A percentile compares a stretch with the other conserved stretches of the same genome.
These are phyloP conservation scores for pig (Sus scrofa) DNA, from an alignment of 2,113 vertebrate species.

Conservation along the genomic window DNA sequence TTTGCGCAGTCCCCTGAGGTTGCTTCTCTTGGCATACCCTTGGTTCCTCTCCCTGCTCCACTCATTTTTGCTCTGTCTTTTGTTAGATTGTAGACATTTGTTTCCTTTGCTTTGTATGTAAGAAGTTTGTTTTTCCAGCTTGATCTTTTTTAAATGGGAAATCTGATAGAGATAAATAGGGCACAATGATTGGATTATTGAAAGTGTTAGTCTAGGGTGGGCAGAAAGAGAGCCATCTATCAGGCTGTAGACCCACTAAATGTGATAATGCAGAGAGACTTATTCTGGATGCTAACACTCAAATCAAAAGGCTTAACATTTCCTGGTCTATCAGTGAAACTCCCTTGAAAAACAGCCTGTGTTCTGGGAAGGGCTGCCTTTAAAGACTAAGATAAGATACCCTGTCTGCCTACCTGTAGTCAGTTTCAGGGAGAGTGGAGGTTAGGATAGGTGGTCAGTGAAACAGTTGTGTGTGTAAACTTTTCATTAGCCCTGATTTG, in stretches of 20 bases:
- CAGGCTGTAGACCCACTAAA: not conserved
- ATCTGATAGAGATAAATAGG: not conserved
- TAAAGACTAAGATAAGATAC: not conserved
- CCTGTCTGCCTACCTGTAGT: not conserved
- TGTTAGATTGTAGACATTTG: not conserved
- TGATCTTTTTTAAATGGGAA: not conserved
- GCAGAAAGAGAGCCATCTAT: not conserved
- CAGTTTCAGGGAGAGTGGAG: not conserved
- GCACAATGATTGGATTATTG: not conserved
- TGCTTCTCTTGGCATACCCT: not conserved
- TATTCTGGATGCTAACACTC: not conserved
- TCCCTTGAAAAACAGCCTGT: not conserved
- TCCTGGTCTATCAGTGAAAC: not conserved
- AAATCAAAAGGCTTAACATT: not conserved
- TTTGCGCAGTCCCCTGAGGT: not conserved
- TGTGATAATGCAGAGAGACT: not conserved
- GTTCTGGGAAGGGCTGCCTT: not conserved
- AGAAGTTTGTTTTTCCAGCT: not conserved
- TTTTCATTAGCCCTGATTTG: not conserved
- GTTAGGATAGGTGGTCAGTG: not conserved
- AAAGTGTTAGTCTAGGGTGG: not conserved
- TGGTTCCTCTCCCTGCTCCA: too few relatives aligned
- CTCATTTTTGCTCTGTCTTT: not conserved
- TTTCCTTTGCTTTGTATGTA: not conserved
- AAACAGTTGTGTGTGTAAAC: not conserved